Percentiles rank a stretch among this genome's conserved stretches.
These are phyloP conservation scores for Chrysina gloriosa DNA, from an alignment of 2,888 invertebrate genomes.

Conservation along the genomic window DNA sequence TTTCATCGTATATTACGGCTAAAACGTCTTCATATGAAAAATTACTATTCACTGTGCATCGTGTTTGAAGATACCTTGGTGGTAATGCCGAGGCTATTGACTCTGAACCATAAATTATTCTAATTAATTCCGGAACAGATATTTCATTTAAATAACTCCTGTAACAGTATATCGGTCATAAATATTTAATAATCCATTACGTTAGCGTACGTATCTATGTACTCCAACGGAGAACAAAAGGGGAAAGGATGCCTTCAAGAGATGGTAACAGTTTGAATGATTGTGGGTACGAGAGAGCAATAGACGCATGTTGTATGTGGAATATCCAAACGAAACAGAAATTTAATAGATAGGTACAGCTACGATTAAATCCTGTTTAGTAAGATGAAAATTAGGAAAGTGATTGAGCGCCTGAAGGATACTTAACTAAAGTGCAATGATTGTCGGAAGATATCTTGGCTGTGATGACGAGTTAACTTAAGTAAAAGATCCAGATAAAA, in stretches of 20 bases:
- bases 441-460: background rate
- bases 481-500: background rate
- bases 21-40: too few relatives aligned
- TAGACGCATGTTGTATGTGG: background rate
- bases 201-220: background rate
- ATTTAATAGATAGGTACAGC: background rate
- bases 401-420: slow-evolving; percentile 9
- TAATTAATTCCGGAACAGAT: slow-evolving; percentile 39
- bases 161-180: slow-evolving; percentile 38
- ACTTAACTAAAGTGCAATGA: background rate
- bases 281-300: background rate
- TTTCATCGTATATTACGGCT: too few relatives aligned
- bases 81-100: slow-evolving; percentile 27
- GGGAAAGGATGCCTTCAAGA: background rate
- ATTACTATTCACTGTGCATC: background rate
- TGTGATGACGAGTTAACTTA: background rate
- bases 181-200: slow-evolving; percentile 41
- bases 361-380: background rate
- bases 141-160: slow-evolving; percentile 35
- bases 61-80: background rate
- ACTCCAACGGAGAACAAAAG: slow-evolving; percentile 18
- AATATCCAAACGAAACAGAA: background rate
- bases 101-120: slow-evolving; percentile 36
- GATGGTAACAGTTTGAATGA: background rate
- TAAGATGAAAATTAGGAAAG: slow-evolving; percentile 3